phyloP scores from a whole-genome alignment of 2,113 vertebrate species.

The Azemiops feae region DNA sequence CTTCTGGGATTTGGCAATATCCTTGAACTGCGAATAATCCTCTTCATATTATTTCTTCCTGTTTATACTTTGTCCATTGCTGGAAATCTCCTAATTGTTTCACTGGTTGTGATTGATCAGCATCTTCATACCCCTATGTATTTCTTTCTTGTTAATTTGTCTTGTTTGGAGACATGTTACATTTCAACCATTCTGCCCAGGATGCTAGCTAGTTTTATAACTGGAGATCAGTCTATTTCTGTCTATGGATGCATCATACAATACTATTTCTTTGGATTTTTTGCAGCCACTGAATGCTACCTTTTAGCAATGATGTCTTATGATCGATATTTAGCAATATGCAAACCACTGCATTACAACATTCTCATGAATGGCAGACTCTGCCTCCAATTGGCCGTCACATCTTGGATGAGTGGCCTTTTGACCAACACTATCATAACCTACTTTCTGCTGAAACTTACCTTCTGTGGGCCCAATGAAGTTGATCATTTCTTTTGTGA shows the following conservation, averaged over 20 bases:
- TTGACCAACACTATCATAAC: background rate
- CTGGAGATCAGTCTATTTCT: background rate
- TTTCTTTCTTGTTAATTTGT: constrained; percentile 21
- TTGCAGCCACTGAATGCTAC: constrained; percentile 11
- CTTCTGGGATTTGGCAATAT: constrained; percentile 21
- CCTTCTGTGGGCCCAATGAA: constrained; percentile 44
- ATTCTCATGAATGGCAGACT: constrained; percentile 33
- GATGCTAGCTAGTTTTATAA: constrained; percentile 16
- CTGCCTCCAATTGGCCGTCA: background rate
- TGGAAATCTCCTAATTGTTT: constrained; percentile 45
- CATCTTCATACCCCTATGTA: constrained; percentile 60
- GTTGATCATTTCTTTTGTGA: constrained; percentile 43
- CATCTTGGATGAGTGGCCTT: constrained; percentile 20
- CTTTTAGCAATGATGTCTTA: constrained; percentile 26
- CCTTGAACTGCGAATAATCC: background rate
- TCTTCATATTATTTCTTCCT: constrained; percentile 29
- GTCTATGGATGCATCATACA: constrained; percentile 4
- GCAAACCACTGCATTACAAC: constrained; percentile 31
- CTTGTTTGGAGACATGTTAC: constrained; percentile 13
- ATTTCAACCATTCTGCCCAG: constrained; percentile 15
- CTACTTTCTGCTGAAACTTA: background rate
- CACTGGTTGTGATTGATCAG: constrained; percentile 28
- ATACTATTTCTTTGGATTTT: constrained; percentile 11
- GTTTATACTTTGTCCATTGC: constrained; percentile 18
- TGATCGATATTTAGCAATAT: constrained; percentile 45